phyloP scores from a whole-genome alignment of 2,888 invertebrate species.

The Tinea trinotella region DNA sequence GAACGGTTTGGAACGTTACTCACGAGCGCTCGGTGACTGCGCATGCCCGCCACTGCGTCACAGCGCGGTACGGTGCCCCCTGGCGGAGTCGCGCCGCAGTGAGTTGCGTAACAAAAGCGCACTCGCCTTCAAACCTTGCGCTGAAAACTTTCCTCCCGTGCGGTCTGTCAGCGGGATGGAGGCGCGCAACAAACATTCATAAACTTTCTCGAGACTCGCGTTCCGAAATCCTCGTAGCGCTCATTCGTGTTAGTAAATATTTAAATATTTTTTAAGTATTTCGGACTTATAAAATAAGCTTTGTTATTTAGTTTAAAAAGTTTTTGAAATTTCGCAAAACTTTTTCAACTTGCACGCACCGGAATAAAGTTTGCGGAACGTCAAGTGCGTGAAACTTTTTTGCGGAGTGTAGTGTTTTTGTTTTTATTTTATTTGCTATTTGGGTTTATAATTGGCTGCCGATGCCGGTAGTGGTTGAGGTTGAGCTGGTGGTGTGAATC shows the following conservation, averaged over 20 bases:
- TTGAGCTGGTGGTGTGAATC: conserved; percentile 60
- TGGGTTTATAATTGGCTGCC: conserved; percentile 36
- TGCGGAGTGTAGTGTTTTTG: conserved; percentile 49
- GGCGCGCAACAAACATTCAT: conserved; percentile 34
- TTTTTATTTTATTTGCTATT: conserved; percentile 57
- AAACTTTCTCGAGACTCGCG: conserved; percentile 17
- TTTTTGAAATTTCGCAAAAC: conserved; percentile 28
- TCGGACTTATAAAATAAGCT: conserved; percentile 20
- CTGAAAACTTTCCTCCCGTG: conserved; percentile 59
- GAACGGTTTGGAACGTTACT: background rate
- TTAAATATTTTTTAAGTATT: background rate
- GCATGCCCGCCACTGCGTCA: conserved; percentile 72
- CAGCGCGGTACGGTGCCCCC: conserved; percentile 62
- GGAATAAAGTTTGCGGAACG: background rate
- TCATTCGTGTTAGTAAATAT: background rate
- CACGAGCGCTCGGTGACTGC: conserved; percentile 30
- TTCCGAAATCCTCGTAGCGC: background rate
- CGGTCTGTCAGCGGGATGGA: conserved; percentile 49
- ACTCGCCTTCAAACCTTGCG: conserved; percentile 57
- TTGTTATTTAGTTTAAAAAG: conserved; percentile 42
- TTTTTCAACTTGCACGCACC: background rate
- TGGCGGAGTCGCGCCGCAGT: conserved; percentile 62
- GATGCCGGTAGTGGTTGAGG: conserved; percentile 39
- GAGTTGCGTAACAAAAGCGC: conserved; percentile 69
- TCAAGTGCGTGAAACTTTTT: conserved; percentile 11